A percentile compares a stretch with the other conserved stretches of the same genome.
Conservation (phyloP, 1,140 invertebrate genomes). For the Drosophila bipectinata region DNA sequence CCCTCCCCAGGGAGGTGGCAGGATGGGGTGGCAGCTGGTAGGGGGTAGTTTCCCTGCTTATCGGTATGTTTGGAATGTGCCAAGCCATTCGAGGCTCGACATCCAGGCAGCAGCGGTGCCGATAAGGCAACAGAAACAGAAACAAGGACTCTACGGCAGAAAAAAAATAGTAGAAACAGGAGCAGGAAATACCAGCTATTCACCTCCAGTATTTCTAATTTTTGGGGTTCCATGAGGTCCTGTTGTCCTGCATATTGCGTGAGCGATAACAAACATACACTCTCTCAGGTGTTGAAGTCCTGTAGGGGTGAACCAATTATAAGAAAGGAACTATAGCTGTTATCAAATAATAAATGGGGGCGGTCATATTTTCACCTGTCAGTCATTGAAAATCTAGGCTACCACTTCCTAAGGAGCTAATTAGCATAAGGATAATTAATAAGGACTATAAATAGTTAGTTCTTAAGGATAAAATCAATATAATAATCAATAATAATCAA, state of each 20-base stretch:
- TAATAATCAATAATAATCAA: not conserved
- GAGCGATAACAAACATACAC: constrained; percentile 21
- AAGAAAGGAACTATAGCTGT: not conserved
- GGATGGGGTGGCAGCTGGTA: not conserved
- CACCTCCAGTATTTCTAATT: constrained; percentile 1
- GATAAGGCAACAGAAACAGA: constrained; percentile 33
- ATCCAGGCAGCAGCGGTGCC: constrained; percentile 34
- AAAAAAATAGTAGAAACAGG: constrained; percentile 4
- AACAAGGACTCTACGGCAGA: constrained; percentile 8
- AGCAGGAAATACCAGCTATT: constrained; percentile 11
- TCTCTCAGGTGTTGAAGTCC: constrained; percentile 11
- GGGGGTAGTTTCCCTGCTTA: constrained; percentile 49
- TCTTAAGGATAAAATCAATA: not conserved
- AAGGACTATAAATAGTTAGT: not conserved
- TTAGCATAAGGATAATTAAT: not conserved
- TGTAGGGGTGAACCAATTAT: constrained; percentile 12
- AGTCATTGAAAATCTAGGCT: not conserved
- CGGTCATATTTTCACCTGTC: not conserved
- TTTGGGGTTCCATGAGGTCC: not conserved
- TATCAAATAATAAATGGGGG: constrained; percentile 2
- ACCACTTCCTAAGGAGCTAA: not conserved
- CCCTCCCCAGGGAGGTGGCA: not conserved
- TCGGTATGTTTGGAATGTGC: constrained; percentile 52
- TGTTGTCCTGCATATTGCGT: constrained; percentile 29
- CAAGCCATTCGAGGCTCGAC: constrained; percentile 60